Base-by-base conservation (phyloP, 2,888 invertebrate species). In the Sabatieria punctata region DNA sequence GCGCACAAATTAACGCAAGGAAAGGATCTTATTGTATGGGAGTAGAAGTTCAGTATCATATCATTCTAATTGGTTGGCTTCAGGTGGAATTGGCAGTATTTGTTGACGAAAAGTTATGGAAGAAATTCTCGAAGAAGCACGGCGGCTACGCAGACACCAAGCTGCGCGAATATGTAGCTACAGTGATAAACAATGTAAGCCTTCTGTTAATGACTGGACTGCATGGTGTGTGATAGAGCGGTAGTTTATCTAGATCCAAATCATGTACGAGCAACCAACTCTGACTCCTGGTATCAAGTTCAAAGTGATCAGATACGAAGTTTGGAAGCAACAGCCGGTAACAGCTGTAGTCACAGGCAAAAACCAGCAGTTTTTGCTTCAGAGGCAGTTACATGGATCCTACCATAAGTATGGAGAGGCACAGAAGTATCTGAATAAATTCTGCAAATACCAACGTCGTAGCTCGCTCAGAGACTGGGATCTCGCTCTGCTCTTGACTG, bases 231-330 rank as follows among this genome's bases (percentile, higher is more conserved):
- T 8, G 4, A 21, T 3, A 8, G 15, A 8, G 8, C 40, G 4
- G 21, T n/a, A 24, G 24, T 11, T 13, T 42, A 27, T 45, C 35
- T 22, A 50, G 47, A 63, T 64, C 49, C 64, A 64, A 53, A 63
- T 64, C 39, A 60, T 64, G 58, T 64, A 65, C 51, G 55, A 59
- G 30, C 63, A 64, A 47, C 60, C 63, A 41, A 60, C 57, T 4
- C 58, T 61, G 38, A 52, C 54, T 22, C 61, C 61, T 37, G 56
- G 57, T 26, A 53, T 63, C 37, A 57, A 56, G 33, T 63, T 64
- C 55, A 47, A 56, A n/a, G 55, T 63, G 38, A 60, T 64, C 21
- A 54, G 61, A 41, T 62, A 60, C 51, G 63, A 63, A 52, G 59
- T 63, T 30, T 54, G 63, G 42, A 55, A 57, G 33, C 51, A 51